Evolutionary conservation across 2,113 vertebrate genomes (phyloP).

Genomic region (Chroicocephalus ridibundus): DNA sequence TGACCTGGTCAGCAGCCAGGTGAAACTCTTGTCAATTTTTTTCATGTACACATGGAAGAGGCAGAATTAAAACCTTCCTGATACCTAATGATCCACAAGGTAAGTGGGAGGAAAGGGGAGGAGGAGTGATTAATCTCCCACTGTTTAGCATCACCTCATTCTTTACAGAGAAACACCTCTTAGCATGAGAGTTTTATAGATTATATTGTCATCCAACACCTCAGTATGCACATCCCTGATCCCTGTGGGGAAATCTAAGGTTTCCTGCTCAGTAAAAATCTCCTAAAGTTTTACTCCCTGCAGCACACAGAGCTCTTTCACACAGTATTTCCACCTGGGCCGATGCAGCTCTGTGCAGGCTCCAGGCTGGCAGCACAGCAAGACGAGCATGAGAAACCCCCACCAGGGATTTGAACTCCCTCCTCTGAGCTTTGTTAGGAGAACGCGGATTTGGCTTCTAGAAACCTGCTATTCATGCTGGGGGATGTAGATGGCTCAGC

Average conservation of each 20-base stretch:
- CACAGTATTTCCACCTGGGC: neutral
- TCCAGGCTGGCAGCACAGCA: neutral
- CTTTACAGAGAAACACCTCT: conserved; percentile 27
- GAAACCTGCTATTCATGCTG: neutral
- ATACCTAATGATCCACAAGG: conserved; percentile 30
- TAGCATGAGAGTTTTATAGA: conserved; percentile 25
- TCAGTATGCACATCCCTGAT: neutral
- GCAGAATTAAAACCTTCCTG: conserved; percentile 39
- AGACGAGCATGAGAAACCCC: neutral
- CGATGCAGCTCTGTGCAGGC: neutral
- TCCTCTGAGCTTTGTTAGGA: neutral
- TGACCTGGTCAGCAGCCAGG: neutral
- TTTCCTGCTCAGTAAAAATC: neutral
- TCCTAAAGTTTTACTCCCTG: neutral
- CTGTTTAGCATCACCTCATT: conserved; percentile 14
- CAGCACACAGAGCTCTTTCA: neutral
- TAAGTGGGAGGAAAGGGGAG: conserved; percentile 33
- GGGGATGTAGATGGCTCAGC: neutral
- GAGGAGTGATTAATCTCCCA: conserved; percentile 36
- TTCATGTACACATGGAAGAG: neutral
- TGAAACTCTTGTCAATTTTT: neutral
- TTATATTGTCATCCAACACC: neutral
- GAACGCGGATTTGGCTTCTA: neutral
- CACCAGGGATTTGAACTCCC: neutral
- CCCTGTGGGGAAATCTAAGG: neutral